A percentile compares a stretch with the other conserved stretches of the same genome.
These are phyloP conservation scores for Drosophila recens DNA, from an alignment of 2,888 invertebrate genomes.

Conservation along the genomic window DNA sequence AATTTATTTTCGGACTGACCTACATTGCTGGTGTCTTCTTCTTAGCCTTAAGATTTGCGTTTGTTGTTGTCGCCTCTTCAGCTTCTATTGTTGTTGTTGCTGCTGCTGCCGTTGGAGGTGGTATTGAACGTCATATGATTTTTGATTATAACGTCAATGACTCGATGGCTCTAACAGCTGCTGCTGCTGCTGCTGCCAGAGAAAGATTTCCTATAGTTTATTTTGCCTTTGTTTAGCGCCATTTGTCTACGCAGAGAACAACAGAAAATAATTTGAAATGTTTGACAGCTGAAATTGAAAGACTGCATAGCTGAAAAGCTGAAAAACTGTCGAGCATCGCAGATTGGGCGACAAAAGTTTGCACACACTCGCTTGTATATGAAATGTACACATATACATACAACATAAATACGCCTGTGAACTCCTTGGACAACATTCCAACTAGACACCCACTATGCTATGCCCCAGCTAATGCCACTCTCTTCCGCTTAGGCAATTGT, in stretches of 20 bases:
- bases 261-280: conserved; percentile 56
- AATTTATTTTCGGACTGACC: conserved; percentile 76
- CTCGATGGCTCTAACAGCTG: conserved; percentile 57
- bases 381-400: not conserved
- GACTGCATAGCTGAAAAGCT: conserved; percentile 30
- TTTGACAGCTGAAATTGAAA: conserved; percentile 69
- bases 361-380: conserved; percentile 6
- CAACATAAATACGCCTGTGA: not conserved
- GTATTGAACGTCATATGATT: conserved; percentile 64
- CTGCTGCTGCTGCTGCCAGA: conserved; percentile 19
- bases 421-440: conserved; percentile 1
- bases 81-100: conserved; percentile 3
- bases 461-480: conserved; percentile 37
- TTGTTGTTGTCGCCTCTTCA: conserved; percentile 27
- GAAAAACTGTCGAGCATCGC: conserved; percentile 52
- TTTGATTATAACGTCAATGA: conserved; percentile 73
- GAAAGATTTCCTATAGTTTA: conserved; percentile 4
- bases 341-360: conserved; percentile 53
- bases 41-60: conserved; percentile 41
- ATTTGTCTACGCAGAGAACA: conserved; percentile 55
- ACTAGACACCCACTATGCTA: conserved; percentile 26
- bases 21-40: conserved; percentile 63
- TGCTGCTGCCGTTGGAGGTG: too few relatives aligned
- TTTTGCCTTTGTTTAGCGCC: conserved; percentile 44
- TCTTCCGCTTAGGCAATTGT: conserved; percentile 48